A percentile compares a stretch with the other conserved stretches of the same genome.
Evolutionary conservation across 2,888 invertebrate species (phyloP).

Genomic region (Limnephilus lunatus): DNA sequence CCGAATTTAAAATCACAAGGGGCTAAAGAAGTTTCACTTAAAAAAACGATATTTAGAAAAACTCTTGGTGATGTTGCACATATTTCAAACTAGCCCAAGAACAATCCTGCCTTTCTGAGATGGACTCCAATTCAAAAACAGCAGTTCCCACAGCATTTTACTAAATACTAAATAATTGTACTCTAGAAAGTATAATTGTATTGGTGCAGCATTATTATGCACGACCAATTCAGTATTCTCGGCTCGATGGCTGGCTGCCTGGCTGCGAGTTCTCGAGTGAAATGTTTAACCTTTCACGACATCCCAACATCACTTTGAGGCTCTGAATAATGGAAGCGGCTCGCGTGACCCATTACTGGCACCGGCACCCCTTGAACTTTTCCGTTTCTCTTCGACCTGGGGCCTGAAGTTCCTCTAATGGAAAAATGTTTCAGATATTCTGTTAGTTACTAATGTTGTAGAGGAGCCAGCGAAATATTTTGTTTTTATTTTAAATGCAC

Average conservation of each 20-base stretch:
- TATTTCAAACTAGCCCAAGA: not conserved
- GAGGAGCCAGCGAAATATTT: not conserved
- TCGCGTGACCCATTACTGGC: slow-evolving; percentile 37
- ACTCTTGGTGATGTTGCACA: not conserved
- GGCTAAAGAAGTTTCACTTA: too few relatives aligned
- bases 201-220: not conserved
- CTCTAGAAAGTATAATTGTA: not conserved
- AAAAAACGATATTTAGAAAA: not conserved
- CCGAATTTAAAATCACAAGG: too few relatives aligned
- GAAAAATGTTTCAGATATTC: not conserved
- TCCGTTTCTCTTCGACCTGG: slow-evolving; percentile 4
- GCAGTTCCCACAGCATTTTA: not conserved
- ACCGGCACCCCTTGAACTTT: slow-evolving; percentile 36
- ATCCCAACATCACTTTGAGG: slow-evolving; percentile 59
- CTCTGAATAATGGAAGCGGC: slow-evolving; percentile 59
- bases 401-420: not conserved
- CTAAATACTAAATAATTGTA: not conserved
- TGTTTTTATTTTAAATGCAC: too few relatives aligned
- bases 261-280: slow-evolving; percentile 37
- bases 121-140: not conserved
- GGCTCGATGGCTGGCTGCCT: not conserved
- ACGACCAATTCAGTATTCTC: slow-evolving; percentile 6
- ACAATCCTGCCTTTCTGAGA: not conserved
- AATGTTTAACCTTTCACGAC: slow-evolving; percentile 64
- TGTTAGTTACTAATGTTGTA: not conserved